Base-by-base conservation (phyloP, 2,113 vertebrate genomes). In the Ivindomyrus marchei region DNA sequence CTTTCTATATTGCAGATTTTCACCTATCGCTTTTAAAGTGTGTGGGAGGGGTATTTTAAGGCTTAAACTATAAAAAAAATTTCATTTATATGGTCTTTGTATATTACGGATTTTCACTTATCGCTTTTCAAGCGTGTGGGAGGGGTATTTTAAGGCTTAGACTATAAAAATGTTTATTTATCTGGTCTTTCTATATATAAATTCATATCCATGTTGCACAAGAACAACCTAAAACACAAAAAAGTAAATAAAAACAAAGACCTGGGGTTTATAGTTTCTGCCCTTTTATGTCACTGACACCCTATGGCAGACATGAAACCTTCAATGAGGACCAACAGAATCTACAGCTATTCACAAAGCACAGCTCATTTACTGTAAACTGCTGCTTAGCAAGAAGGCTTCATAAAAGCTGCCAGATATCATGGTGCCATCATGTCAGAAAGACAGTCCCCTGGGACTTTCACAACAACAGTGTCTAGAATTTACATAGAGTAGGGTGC, bases 211-310 rank as follows among this genome's bases (percentile, higher is more conserved):
- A 89, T 93, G 94, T 94, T 95, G 93, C 0, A 24, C 91, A 92
- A 92, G 93, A 89, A 90, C 62, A 93, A 92, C 92, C 36, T 36
- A 58, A 52, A 90, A 53, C 5, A 92, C 92, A 93, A 93, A 93
- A 95, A 89, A 93, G 88, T 58, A 94, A 95, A 93, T 94, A 95
- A 93, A 93, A 92, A 93, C 92, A 92, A 93, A 92, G 90, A 89
- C 90, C 74, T 50, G 90, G 89, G 92, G 93, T 90, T 92, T 88
- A 94, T 96, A 95, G 94, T 94, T 92, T 91, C 88, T 92, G 92
- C 91, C 91, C 94, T 95, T 95, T 96, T 94, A 96, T 94, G 95
- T 93, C 91, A 90, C 92, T 42, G 58, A 93, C 94, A 93, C 94
- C 92, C 42, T 89, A 84, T 42, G 85, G 90, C 89, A 92, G 93